Evolutionary conservation across 2,888 invertebrate genomes (phyloP).

Genomic region (Coleophora deauratella): DNA sequence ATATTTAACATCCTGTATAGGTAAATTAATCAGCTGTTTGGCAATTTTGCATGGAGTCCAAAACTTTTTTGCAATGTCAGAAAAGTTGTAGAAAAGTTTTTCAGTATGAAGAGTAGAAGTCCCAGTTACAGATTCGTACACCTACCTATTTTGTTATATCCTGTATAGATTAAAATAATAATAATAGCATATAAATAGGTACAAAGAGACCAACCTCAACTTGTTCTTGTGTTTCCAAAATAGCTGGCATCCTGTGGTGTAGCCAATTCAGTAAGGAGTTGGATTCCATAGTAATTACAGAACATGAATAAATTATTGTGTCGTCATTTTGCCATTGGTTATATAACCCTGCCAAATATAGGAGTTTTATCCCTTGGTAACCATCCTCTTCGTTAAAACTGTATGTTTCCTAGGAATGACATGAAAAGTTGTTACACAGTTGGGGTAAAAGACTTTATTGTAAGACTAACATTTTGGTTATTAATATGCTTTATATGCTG

Average conservation of each 20-base stretch:
- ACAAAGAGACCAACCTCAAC: conserved; percentile 30
- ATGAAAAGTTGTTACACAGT: no score
- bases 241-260: conserved; percentile 88
- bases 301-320: conserved; percentile 80
- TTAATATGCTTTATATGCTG: neutral
- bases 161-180: no score
- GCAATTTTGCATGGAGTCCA: no score
- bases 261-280: conserved; percentile 79
- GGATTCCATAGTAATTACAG: conserved; percentile 85
- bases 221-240: conserved; percentile 79
- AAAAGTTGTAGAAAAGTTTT: no score
- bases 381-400: conserved; percentile 63
- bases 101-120: no score
- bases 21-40: no score
- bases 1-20: no score
- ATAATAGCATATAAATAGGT: no score
- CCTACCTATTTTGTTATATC: no score
- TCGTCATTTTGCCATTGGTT: conserved; percentile 77
- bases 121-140: no score
- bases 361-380: conserved; percentile 76
- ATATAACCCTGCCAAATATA: conserved; percentile 86
- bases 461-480: neutral
- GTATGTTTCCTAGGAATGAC: conserved; percentile 61
- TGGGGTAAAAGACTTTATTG: no score
- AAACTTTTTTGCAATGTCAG: no score